These are phyloP conservation scores for Malurus alboscapulatus DNA, from an alignment of 2,113 vertebrate species.

Conservation along the genomic window DNA sequence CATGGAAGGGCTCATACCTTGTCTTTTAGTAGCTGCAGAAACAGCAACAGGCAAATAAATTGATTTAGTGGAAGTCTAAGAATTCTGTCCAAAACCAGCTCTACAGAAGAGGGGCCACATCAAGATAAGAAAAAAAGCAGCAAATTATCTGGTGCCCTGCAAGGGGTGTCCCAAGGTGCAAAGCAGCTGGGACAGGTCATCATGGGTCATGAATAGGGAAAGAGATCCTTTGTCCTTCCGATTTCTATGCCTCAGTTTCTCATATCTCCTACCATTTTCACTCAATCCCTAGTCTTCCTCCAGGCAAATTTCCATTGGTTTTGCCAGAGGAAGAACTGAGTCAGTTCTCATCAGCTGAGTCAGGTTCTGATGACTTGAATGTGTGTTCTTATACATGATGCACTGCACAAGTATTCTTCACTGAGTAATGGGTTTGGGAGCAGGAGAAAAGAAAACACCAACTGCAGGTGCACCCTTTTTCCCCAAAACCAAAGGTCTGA, in stretches of 20 bases:
- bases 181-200: neutral
- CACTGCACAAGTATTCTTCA: neutral
- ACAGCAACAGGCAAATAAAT: neutral
- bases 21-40: neutral
- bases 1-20: neutral
- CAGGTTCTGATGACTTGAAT: neutral
- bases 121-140: neutral
- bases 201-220: neutral
- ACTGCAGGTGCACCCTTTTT: slow-evolving; percentile 20
- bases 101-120: neutral
- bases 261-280: neutral
- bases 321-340: slow-evolving; percentile 21
- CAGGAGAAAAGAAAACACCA: slow-evolving; percentile 24
- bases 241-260: neutral
- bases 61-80: neutral
- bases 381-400: neutral
- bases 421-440: slow-evolving; percentile 1
- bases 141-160: neutral
- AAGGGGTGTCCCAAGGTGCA: neutral
- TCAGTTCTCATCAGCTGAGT: slow-evolving; percentile 29
- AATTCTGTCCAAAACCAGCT: neutral
- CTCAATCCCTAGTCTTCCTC: neutral
- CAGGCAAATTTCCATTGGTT: neutral
- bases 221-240: neutral
- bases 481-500: neutral